Base-by-base conservation (phyloP, 2,888 invertebrate species). In the Apotomis betuletana region DNA sequence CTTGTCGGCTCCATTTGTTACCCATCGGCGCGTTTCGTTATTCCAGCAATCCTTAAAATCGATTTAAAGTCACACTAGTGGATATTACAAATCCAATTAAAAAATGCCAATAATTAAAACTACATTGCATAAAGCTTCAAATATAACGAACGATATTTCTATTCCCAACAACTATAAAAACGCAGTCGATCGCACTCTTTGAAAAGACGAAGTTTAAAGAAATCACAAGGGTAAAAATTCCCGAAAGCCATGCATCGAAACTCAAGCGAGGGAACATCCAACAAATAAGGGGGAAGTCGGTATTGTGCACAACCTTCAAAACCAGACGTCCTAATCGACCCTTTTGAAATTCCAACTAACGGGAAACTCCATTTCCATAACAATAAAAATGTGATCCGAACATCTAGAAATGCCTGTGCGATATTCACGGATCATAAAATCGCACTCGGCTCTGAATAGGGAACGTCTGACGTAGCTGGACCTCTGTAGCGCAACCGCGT, bases 361-460 rank as follows among this genome's bases (percentile, higher is more conserved):
- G 89, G 92, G 86, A 92, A 92, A 91, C 90, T 90, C 91, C 88
- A 92, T 93, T 93, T 92, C 91, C 92, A 93, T 93, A 91, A 93
- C 93, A 93, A 93, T 93, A 92, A 93, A 92, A 93, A 92, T 90
- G 88, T 91, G 91, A 91, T 92, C 90, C 90, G 87, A 90, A 91
- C 92, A 92, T 92, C 92, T 91, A 92, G 91, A 90, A 92, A 92
- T 91, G 92, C 91, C 88, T 89, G 87, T 79, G 90, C 89, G 91
- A 91, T 92, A 92, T 93, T 93, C 93, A 92, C 92, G 92, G 93
- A 90, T 91, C 93, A 93, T 93, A 93, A 93, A 93, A 90, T 90
- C 88, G 86, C 86, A 85, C 87, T 88, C 85, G 87, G 63, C 80
- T 85, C 85, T 84, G 87, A 86, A 86, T 86, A 85, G 84, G 84